Percentiles rank a stretch among this genome's conserved stretches.
Conservation (phyloP, 2,113 vertebrate species). For the Ifrita kowaldi region DNA sequence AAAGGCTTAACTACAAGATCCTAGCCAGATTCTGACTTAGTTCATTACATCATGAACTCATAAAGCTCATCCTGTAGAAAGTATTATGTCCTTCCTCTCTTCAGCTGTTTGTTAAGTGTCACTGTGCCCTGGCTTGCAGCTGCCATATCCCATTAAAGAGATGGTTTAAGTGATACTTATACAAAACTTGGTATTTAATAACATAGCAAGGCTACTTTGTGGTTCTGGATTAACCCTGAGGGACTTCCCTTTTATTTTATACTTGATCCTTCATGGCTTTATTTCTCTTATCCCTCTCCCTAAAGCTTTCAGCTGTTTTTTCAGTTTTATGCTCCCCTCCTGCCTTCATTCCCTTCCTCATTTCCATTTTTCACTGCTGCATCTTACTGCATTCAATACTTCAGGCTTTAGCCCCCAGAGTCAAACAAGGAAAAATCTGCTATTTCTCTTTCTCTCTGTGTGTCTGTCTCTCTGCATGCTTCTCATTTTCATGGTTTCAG, state of each 20-base stretch:
- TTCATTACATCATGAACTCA: background rate
- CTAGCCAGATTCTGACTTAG: background rate
- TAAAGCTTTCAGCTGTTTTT: slow-evolving; percentile 1
- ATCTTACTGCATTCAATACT: background rate
- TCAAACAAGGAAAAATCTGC: background rate
- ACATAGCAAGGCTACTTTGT: background rate
- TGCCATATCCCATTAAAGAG: background rate
- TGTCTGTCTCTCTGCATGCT: background rate
- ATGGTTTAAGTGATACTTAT: background rate
- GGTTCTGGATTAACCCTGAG: background rate
- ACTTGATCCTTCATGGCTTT: background rate
- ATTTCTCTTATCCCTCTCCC: background rate
- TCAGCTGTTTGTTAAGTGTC: slow-evolving; percentile 13
- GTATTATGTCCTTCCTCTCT: slow-evolving; percentile 6
- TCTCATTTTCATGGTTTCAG: background rate
- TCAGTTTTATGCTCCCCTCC: background rate
- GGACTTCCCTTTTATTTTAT: background rate
- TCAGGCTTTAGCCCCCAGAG: background rate
- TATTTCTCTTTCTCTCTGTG: background rate
- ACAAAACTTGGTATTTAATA: background rate
- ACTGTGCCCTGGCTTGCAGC: background rate
- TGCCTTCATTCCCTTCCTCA: background rate
- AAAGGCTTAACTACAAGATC: background rate
- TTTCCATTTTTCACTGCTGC: background rate
- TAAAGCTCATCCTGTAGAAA: slow-evolving; percentile 16